Conservation (phyloP, 2,113 vertebrate species). For the Actinemys pallida region DNA sequence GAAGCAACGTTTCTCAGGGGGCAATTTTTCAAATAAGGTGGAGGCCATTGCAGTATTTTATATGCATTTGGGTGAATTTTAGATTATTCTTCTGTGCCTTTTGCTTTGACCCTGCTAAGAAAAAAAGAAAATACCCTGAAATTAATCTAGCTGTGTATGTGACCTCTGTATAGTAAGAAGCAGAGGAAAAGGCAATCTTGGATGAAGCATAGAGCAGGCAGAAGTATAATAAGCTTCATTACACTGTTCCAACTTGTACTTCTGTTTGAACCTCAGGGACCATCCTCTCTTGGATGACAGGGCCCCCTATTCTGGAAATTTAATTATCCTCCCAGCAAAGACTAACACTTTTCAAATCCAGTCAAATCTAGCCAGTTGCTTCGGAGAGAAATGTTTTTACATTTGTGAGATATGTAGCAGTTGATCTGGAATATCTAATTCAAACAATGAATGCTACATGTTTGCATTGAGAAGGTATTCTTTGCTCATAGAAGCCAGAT, state of each 20-base stretch:
- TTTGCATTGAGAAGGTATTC: background rate
- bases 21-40: background rate
- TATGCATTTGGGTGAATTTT: background rate
- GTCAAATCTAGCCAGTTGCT: background rate
- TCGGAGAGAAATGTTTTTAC: background rate
- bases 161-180: background rate
- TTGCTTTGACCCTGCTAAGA: background rate
- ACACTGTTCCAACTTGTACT: conserved; percentile 5
- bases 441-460: background rate
- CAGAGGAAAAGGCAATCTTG: background rate
- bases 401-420: background rate
- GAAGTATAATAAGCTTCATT: background rate
- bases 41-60: background rate
- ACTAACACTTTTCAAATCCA: conserved; percentile 15
- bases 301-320: conserved; percentile 48
- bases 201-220: background rate
- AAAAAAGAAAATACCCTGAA: background rate
- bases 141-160: background rate
- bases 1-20: background rate
- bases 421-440: background rate
- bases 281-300: conserved; percentile 3
- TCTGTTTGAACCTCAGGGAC: conserved; percentile 34
- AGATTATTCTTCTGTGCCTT: background rate
- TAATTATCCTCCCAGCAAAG: conserved; percentile 34
- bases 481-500: background rate